Conservation (phyloP, 1,140 invertebrate species). For the Zaprionus ornatus region DNA sequence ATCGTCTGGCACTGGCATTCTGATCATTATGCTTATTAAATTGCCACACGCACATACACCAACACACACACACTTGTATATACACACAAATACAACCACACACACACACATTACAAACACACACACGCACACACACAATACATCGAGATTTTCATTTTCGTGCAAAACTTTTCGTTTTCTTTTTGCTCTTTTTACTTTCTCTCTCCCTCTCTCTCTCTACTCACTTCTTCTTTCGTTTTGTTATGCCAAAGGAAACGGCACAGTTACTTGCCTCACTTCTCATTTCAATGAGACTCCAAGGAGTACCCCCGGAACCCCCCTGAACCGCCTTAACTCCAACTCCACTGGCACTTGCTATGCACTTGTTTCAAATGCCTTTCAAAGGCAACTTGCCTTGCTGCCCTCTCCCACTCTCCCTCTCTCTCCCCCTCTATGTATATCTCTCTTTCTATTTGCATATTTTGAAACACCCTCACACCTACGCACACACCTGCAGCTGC, state of each 20-base stretch:
- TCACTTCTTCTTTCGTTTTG: constrained; percentile 8
- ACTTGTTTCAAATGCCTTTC: constrained; percentile 4
- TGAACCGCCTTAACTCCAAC: too few species aligned
- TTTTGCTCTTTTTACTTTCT: constrained; percentile 5
- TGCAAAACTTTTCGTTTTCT: constrained; percentile 38
- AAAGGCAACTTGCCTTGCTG: neutral
- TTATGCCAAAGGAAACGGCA: constrained; percentile 18
- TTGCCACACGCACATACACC: constrained; percentile 48
- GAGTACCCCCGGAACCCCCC: neutral
- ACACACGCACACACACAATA: constrained; percentile 4
- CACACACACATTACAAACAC: neutral
- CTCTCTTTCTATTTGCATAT: constrained; percentile 58
- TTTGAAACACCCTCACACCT: constrained; percentile 16
- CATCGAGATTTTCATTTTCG: constrained; percentile 42
- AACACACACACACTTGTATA: neutral
- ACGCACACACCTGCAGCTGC: constrained; percentile 7
- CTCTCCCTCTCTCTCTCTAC: neutral
- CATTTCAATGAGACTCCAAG: neutral
- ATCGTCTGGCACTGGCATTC: constrained; percentile 39
- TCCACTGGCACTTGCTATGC: neutral
- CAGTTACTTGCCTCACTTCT: constrained; percentile 25
- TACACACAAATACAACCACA: constrained; percentile 18
- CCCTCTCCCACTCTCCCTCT: neutral
- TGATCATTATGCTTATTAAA: constrained; percentile 76
- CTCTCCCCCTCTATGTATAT: neutral